Evolutionary conservation across 2,888 invertebrate genomes (phyloP).

Genomic region (Ecdyonurus torrentis): DNA sequence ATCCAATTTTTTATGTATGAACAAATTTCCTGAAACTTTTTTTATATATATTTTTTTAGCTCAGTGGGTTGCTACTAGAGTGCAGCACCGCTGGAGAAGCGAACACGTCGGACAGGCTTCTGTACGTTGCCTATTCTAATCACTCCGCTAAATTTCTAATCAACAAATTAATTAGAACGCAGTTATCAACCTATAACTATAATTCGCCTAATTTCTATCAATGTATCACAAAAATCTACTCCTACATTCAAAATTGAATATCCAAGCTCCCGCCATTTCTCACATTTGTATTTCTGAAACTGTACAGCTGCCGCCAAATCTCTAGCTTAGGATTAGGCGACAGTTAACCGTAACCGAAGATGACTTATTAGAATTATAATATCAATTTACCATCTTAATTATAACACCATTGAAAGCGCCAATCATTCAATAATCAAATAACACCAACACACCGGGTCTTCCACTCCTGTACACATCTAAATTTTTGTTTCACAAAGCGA

Average conservation of each 20-base stretch:
- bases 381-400: not conserved
- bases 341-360: not conserved
- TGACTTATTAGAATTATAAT: not conserved
- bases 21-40: not conserved
- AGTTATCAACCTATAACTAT: not conserved
- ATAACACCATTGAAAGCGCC: not conserved
- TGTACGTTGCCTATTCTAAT: not conserved
- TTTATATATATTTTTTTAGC: constrained; percentile 1
- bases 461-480: not conserved
- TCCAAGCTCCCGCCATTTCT: constrained; percentile 8
- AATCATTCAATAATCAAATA: not conserved
- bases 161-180: not conserved
- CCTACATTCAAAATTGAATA: not conserved
- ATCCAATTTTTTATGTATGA: not conserved
- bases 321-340: not conserved
- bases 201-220: not conserved
- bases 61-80: constrained; percentile 4
- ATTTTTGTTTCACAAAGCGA: constrained; percentile 15
- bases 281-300: constrained; percentile 5
- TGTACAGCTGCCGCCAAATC: constrained; percentile 9
- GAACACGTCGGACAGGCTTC: constrained; percentile 8
- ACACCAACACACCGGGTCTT: not conserved
- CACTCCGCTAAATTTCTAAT: not conserved
- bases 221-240: not conserved
- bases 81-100: constrained; percentile 7